These are phyloP conservation scores for Oscheius myriophilus DNA, from an alignment of 2,888 invertebrate species.

Conservation along the genomic window DNA sequence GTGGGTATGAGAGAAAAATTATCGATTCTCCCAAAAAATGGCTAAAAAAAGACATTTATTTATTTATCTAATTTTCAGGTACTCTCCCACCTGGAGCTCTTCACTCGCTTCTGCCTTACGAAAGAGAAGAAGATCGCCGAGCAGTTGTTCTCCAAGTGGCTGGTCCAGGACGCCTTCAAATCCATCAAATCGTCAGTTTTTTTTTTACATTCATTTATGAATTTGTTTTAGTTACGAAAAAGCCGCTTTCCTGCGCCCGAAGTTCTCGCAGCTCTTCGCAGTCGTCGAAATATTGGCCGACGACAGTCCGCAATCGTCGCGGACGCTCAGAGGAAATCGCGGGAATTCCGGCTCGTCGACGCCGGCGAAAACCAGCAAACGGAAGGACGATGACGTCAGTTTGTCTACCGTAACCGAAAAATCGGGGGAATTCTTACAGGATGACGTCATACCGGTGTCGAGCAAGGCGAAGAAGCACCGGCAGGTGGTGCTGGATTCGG, in stretches of 20 bases:
- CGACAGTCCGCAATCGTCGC: conserved; percentile 35
- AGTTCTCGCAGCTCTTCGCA: conserved; percentile 48
- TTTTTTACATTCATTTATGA: background rate
- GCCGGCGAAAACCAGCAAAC: conserved; percentile 7
- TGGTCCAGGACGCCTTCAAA: conserved; percentile 47
- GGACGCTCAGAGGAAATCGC: conserved; percentile 46
- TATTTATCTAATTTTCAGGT: conserved; percentile 21
- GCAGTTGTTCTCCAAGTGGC: conserved; percentile 37
- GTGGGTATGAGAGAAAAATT: too few relatives aligned
- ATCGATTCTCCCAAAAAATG: too few relatives aligned
- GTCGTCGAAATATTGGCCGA: conserved; percentile 42
- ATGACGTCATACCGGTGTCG: conserved; percentile 1
- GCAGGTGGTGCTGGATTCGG: conserved; percentile 29
- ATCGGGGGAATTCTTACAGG: conserved; percentile 12
- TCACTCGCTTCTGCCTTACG: conserved; percentile 76
- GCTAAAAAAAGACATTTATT: too few relatives aligned
- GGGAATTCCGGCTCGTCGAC: conserved; percentile 1
- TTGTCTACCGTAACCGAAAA: background rate
- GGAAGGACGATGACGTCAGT: conserved; percentile 26
- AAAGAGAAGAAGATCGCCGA: conserved; percentile 69
- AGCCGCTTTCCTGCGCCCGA: conserved; percentile 37
- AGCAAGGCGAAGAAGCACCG: conserved; percentile 28
- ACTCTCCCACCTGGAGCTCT: conserved; percentile 89
- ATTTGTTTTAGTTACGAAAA: conserved; percentile 41
- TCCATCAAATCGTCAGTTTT: conserved; percentile 35